phyloP scores from a whole-genome alignment of 2,888 invertebrate species.

The Microchrysa polita region DNA sequence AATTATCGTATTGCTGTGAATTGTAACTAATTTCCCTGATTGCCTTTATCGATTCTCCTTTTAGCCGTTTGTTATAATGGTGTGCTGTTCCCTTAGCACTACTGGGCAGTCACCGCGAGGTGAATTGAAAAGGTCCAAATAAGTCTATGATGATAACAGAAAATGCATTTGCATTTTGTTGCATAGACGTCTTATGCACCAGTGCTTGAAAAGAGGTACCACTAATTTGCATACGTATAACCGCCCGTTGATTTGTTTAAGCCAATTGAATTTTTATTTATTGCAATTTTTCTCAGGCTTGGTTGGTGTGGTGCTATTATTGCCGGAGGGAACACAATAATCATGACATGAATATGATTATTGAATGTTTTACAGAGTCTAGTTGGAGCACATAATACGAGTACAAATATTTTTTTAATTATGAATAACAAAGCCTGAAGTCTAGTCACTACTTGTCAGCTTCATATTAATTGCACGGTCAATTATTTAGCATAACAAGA shows the following conservation, averaged over 20 bases:
- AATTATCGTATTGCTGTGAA: conserved; percentile 11
- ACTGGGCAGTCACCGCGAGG: not conserved
- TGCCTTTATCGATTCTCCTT: not conserved
- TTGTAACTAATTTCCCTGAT: conserved; percentile 19
- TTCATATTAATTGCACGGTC: not conserved
- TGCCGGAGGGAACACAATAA: not conserved
- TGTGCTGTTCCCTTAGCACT: not conserved
- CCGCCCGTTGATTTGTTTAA: not conserved
- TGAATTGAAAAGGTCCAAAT: no score
- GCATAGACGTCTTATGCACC: no score
- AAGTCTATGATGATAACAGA: no score
- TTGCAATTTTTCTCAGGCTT: not conserved
- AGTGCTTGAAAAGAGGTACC: not conserved
- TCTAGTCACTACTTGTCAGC: not conserved
- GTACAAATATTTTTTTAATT: not conserved
- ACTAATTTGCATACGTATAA: conserved; percentile 8
- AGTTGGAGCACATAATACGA: no score
- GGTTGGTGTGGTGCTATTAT: not conserved
- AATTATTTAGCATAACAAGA: not conserved
- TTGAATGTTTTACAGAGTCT: not conserved
- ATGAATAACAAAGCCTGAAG: not conserved
- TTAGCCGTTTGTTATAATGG: not conserved
- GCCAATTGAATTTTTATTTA: not conserved
- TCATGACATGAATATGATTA: conserved; percentile 14
- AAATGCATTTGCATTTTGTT: no score